Conservation (phyloP, 30 jellyfish, hydroid and myxozoan species). For the Turritopsis rubra region DNA sequence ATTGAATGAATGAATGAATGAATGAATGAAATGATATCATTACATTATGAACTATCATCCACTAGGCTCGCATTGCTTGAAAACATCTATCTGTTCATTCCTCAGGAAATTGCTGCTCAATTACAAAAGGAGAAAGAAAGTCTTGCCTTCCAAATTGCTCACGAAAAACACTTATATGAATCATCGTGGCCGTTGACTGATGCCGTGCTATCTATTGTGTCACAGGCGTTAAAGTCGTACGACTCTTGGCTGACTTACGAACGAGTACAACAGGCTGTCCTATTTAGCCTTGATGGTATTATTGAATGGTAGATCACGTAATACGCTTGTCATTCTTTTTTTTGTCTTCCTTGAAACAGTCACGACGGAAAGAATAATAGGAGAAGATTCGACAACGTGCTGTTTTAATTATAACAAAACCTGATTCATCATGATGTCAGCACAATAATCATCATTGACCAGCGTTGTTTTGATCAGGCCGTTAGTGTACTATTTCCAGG, state of each 20-base stretch:
- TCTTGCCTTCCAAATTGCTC: conserved; percentile 54
- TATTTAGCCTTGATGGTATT: conserved; percentile 81
- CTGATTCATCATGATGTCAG: too few species aligned
- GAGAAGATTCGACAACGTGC: too few species aligned
- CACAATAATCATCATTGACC: too few species aligned
- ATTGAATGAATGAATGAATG: too few species aligned
- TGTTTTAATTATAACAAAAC: too few species aligned
- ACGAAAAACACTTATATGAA: conserved; percentile 46
- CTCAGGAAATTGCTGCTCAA: conserved; percentile 62
- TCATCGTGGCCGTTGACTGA: conserved; percentile 93
- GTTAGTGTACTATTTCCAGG: too few species aligned
- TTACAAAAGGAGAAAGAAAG: conserved; percentile 42
- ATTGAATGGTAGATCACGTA: conserved; percentile 65
- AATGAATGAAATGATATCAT: neutral
- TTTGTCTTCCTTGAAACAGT: neutral
- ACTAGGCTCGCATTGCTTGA: too few species aligned
- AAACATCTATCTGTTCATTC: conserved; percentile 40
- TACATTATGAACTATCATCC: too few species aligned
- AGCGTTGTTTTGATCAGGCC: too few species aligned
- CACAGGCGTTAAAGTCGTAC: conserved; percentile 71
- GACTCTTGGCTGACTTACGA: conserved; percentile 84
- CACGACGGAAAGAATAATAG: neutral
- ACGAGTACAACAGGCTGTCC: conserved; percentile 85
- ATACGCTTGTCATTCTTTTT: neutral
- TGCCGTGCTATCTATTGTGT: conserved; percentile 68